Percentiles rank a stretch among this genome's conserved stretches.
phyloP scores from a whole-genome alignment of 2,888 invertebrate genomes.

The Stramonita haemastoma region DNA sequence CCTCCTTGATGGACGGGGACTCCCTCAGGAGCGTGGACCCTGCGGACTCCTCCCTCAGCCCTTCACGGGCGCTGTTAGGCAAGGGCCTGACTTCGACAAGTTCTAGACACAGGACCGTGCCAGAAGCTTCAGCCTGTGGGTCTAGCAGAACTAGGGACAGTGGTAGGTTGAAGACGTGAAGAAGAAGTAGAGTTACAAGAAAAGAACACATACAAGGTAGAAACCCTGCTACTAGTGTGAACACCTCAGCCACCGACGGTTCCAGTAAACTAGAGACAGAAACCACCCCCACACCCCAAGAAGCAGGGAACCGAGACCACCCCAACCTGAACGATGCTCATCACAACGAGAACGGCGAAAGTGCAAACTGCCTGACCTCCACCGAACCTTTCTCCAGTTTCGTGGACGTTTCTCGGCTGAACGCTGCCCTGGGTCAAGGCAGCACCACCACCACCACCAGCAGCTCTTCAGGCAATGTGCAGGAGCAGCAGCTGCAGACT shows the following conservation, averaged over 20 bases:
- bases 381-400: conserved; percentile 36
- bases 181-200: background rate
- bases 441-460: background rate
- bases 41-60: background rate
- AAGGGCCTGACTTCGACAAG: background rate
- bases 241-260: background rate
- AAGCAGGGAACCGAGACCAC: background rate
- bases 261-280: background rate
- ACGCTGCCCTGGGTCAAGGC: background rate
- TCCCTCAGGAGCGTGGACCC: background rate
- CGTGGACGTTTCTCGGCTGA: conserved; percentile 35
- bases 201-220: background rate
- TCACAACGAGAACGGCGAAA: background rate
- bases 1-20: background rate
- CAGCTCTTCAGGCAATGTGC: background rate
- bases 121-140: background rate
- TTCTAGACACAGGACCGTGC: background rate
- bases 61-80: background rate
- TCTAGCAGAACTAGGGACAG: background rate
- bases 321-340: background rate
- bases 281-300: background rate
- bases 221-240: background rate
- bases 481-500: conserved; percentile 42
- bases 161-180: background rate
- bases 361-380: background rate